A percentile compares a stretch with the other conserved stretches of the same genome.
These are phyloP conservation scores for Manis javanica DNA, from an alignment of 2,797 vertebrate species.

Conservation along the genomic window DNA sequence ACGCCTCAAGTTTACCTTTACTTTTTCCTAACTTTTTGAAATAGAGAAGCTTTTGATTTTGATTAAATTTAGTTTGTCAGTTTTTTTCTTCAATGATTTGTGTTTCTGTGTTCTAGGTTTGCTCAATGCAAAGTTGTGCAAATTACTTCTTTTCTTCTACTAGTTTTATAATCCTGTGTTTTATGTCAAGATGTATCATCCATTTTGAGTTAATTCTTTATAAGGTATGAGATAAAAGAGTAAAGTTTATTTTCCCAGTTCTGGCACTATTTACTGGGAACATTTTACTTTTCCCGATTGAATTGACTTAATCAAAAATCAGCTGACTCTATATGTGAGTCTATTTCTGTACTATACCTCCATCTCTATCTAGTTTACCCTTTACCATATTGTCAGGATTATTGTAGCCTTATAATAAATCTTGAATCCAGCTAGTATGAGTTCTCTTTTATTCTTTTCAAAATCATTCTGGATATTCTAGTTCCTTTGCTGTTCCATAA, in stretches of 20 bases:
- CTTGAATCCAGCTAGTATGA: constrained; percentile 19
- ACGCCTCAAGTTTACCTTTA: not conserved
- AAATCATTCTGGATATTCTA: not conserved
- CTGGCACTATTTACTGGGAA: not conserved
- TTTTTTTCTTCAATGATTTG: not conserved
- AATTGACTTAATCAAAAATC: constrained; percentile 19
- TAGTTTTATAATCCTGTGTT: not conserved
- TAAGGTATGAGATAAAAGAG: not conserved
- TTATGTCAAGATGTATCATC: not conserved
- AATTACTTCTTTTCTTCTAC: not conserved
- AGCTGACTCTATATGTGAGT: not conserved
- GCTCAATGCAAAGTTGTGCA: not conserved
- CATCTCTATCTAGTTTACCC: not conserved
- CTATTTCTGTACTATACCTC: not conserved
- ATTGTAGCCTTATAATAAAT: constrained; percentile 23
- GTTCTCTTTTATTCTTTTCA: not conserved
- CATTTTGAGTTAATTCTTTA: constrained; percentile 26
- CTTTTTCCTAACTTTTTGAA: not conserved
- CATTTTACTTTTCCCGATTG: not conserved
- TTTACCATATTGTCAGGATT: not conserved
- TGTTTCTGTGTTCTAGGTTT: constrained; percentile 39
- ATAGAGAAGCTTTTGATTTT: constrained; percentile 34
- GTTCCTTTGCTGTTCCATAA: not conserved
- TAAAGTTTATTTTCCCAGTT: not conserved
- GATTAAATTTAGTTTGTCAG: not conserved